Conservation (phyloP, 2,797 vertebrate genomes). For the Garrulus glandarius region DNA sequence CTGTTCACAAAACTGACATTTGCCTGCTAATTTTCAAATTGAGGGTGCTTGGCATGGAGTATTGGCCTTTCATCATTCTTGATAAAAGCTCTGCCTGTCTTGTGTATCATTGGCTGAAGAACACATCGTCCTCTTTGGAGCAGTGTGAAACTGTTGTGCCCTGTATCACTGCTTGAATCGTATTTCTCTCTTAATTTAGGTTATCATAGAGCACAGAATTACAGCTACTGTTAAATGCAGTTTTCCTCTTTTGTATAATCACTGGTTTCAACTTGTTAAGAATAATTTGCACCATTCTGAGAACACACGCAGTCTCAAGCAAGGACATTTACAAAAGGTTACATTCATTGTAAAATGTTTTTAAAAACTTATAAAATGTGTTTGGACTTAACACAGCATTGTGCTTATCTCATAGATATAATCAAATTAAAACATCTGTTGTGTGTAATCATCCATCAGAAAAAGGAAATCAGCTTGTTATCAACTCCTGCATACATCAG, state of each 20-base stretch:
- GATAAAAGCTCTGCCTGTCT: not conserved
- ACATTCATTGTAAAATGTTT: not conserved
- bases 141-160: not conserved
- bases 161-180: not conserved
- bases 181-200: not conserved
- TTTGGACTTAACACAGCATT: conserved; percentile 21
- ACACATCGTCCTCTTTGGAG: not conserved
- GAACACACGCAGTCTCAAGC: not conserved
- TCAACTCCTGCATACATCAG: conserved; percentile 29
- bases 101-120: not conserved
- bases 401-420: conserved; percentile 51
- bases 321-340: conserved; percentile 50
- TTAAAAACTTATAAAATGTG: conserved; percentile 1
- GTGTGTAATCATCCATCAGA: conserved; percentile 30
- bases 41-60: not conserved
- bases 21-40: not conserved
- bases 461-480: conserved; percentile 44
- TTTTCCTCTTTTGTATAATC: not conserved
- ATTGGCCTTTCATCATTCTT: not conserved
- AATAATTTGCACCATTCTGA: not conserved
- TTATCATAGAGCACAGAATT: not conserved
- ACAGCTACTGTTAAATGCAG: not conserved
- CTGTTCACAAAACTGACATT: not conserved
- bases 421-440: conserved; percentile 65
- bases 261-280: not conserved